Conservation (phyloP, 2,797 vertebrate genomes). For the Botia kubotai region DNA sequence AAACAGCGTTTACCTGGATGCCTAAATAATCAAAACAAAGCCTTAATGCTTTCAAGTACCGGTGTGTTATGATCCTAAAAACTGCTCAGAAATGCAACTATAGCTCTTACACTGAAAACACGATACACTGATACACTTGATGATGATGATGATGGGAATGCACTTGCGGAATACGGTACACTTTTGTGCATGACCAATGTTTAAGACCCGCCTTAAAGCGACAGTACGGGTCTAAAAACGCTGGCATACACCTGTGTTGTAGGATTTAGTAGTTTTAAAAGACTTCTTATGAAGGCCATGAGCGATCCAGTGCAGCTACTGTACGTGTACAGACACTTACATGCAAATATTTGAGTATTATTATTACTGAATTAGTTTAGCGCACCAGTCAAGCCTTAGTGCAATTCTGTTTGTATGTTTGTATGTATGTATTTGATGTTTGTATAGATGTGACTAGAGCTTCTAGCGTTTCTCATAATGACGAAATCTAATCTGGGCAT, state of each 20-base stretch:
- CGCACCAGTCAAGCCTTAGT: slow-evolving; percentile 38
- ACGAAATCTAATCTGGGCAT: slow-evolving; percentile 49
- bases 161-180: slow-evolving; percentile 17
- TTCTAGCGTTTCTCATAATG: slow-evolving; percentile 45
- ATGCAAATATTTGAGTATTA: slow-evolving; percentile 46
- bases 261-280: neutral
- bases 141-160: slow-evolving; percentile 1
- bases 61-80: slow-evolving; percentile 1
- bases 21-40: slow-evolving; percentile 37
- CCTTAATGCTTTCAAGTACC: slow-evolving; percentile 47
- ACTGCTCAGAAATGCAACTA: neutral
- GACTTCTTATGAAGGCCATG: slow-evolving; percentile 7
- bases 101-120: slow-evolving; percentile 15
- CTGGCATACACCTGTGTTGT: slow-evolving; percentile 7
- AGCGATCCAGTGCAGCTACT: slow-evolving; percentile 51
- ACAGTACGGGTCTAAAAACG: neutral
- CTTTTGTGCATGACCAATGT: neutral
- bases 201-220: neutral
- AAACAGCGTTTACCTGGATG: slow-evolving; percentile 50
- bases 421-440: slow-evolving; percentile 50
- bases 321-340: slow-evolving; percentile 35
- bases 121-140: slow-evolving; percentile 5
- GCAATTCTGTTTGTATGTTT: slow-evolving; percentile 40
- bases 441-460: slow-evolving; percentile 47
- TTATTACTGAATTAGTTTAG: slow-evolving; percentile 35